Conservation (phyloP, 2,113 vertebrate species). For the Hyperopisus bebe region DNA sequence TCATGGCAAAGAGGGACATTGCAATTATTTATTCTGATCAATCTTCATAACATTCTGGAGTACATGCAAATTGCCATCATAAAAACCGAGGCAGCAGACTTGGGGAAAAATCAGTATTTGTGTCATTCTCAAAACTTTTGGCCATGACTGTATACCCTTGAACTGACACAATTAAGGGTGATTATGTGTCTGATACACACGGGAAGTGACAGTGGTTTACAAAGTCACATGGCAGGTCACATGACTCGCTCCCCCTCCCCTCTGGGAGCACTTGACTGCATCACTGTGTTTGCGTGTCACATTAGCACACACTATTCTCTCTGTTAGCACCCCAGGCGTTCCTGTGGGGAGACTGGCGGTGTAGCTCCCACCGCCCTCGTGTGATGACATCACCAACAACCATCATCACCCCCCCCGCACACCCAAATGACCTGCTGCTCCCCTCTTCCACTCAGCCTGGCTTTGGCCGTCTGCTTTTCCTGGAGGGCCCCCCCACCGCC, state of each 20-base stretch:
- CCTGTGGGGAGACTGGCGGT: too few relatives aligned
- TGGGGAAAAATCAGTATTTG: too few relatives aligned
- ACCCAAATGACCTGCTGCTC: not conserved
- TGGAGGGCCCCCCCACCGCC: not conserved
- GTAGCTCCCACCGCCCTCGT: not conserved
- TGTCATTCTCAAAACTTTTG: too few relatives aligned
- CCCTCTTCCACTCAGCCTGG: not conserved
- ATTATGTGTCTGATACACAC: not conserved
- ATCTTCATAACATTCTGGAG: too few relatives aligned
- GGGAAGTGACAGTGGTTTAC: not conserved
- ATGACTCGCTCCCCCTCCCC: not conserved
- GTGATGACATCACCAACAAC: not conserved
- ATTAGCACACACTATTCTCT: not conserved
- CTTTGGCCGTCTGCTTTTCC: not conserved
- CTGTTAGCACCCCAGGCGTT: not conserved
- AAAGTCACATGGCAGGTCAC: not conserved
- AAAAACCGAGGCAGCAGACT: too few relatives aligned
- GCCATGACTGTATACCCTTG: not conserved
- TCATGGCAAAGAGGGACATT: too few relatives aligned
- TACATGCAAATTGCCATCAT: too few relatives aligned
- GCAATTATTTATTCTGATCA: too few relatives aligned
- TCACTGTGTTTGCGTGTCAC: not conserved
- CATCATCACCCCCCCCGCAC: too few relatives aligned
- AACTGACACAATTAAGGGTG: not conserved
- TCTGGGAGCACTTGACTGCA: not conserved